These are phyloP conservation scores for Aplysina aerophoba DNA, from an alignment of 37 sponge, comb jelly and placozoan genomes.

Conservation along the genomic window DNA sequence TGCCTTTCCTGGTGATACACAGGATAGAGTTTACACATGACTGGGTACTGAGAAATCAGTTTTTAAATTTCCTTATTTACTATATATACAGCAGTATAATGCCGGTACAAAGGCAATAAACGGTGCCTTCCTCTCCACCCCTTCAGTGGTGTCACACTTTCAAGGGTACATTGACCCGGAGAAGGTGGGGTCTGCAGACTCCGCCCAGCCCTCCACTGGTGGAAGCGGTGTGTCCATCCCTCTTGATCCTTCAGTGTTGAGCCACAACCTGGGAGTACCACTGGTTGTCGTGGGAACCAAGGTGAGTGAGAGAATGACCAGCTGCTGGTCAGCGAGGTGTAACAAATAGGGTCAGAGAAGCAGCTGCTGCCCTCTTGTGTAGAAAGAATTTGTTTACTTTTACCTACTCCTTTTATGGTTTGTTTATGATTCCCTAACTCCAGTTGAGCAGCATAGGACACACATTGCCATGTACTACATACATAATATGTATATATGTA, in stretches of 20 bases:
- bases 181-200: slow-evolving; percentile 13
- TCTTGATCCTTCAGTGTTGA: slow-evolving; percentile 83
- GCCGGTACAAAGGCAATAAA: too few relatives aligned
- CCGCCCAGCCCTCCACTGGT: slow-evolving; percentile 31
- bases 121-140: too few relatives aligned
- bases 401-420: not conserved
- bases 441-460: too few relatives aligned
- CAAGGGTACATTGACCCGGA: slow-evolving; percentile 82
- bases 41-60: too few relatives aligned
- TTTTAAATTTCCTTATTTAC: too few relatives aligned
- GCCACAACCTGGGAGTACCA: slow-evolving; percentile 90
- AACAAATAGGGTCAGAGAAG: slow-evolving; percentile 30
- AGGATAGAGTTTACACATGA: too few relatives aligned
- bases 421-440: too few relatives aligned
- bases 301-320: slow-evolving; percentile 62
- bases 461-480: too few relatives aligned
- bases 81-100: too few relatives aligned
- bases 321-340: slow-evolving; percentile 32
- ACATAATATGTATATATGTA: too few relatives aligned
- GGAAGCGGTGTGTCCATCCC: slow-evolving; percentile 80
- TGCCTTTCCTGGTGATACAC: too few relatives aligned
- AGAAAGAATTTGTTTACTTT: not conserved
- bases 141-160: slow-evolving; percentile 71
- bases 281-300: slow-evolving; percentile 92
- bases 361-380: slow-evolving; percentile 18